Evolutionary conservation across 2,888 invertebrate genomes (phyloP).

Genomic region (Volucella inflata): DNA sequence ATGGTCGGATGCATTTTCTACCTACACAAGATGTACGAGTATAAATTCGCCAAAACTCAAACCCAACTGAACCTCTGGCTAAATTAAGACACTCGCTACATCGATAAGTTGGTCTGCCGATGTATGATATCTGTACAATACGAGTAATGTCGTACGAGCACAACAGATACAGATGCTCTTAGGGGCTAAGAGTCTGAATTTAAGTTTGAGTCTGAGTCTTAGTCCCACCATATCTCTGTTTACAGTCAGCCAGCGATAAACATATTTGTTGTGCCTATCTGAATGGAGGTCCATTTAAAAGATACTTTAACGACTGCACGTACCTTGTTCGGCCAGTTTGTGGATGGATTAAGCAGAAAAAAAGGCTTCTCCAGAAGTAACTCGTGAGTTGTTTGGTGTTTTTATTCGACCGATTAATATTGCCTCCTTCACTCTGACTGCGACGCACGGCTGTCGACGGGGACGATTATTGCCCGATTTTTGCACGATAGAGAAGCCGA

Average conservation of each 20-base stretch:
- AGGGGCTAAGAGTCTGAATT: neutral
- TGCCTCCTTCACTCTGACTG: constrained; percentile 7
- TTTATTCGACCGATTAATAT: constrained; percentile 48
- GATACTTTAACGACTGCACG: constrained; percentile 63
- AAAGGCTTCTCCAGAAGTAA: constrained; percentile 57
- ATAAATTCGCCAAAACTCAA: no score
- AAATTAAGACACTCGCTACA: constrained; percentile 21
- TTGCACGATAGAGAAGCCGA: neutral
- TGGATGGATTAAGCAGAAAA: neutral
- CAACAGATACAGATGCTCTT: neutral
- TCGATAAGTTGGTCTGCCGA: neutral
- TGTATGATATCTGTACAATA: no score
- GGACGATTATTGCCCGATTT: constrained; percentile 4
- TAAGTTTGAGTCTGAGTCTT: neutral
- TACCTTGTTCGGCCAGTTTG: constrained; percentile 45
- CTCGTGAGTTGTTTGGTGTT: constrained; percentile 14
- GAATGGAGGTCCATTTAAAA: constrained; percentile 49
- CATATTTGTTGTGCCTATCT: constrained; percentile 52
- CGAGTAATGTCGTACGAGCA: constrained; percentile 13
- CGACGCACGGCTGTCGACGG: constrained; percentile 38
- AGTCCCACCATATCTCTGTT: constrained; percentile 43
- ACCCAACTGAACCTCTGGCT: neutral
- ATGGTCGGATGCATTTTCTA: constrained; percentile 38
- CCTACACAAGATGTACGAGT: neutral
- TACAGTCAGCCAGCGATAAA: constrained; percentile 27